Base-by-base conservation (phyloP, 2,797 vertebrate genomes). In the Alfaro cultratus region DNA sequence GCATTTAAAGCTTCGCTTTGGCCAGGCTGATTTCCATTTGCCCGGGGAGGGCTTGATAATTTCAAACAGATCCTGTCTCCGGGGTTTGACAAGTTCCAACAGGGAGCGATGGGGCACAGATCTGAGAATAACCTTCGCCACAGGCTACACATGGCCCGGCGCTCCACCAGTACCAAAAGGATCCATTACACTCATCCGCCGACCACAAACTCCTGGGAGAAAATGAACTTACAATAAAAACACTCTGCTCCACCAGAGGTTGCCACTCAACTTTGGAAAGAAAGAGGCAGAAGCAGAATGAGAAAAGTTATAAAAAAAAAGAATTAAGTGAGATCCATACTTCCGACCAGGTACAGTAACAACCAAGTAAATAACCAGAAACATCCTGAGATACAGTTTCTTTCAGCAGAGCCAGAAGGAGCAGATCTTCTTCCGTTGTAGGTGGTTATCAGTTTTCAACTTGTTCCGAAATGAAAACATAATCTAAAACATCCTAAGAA, bases 81-180 rank as follows among this genome's bases (percentile, higher is more conserved):
- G 73, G 88, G 82, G 83, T 86, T 83, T 91, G 88, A 88, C 95
- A 77, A 94, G 94, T 95, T 93, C 90, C 91, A 93, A 95, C 94
- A 93, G 84, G 88, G 93, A 94, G 80, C 57, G 82, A 91, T 87
- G 87, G 89, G 90, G 88, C 88, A 89, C 79, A 75, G 90, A 90
- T 88, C 91, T 93, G 81, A 77, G 81, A 94, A 88, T 71, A 95
- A 90, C 83, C 87, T 87, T 90, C 2, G 89, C 94, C 93, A 93
- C 86, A 77, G 92, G 94, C 94, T 87, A 93, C 91, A 91, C 67
- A 73, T 34, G 75, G 84, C 84, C 85, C 82, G 76, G 81, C 85
- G 91, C 93, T 85, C 82, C 89, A 83, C 89, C 80, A 90, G 91
- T 88, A 93, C 88, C 90, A 87, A 81, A 91, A 91, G 91, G 91